phyloP scores from a whole-genome alignment of 2,113 vertebrate species.

The Scolopax mira region DNA sequence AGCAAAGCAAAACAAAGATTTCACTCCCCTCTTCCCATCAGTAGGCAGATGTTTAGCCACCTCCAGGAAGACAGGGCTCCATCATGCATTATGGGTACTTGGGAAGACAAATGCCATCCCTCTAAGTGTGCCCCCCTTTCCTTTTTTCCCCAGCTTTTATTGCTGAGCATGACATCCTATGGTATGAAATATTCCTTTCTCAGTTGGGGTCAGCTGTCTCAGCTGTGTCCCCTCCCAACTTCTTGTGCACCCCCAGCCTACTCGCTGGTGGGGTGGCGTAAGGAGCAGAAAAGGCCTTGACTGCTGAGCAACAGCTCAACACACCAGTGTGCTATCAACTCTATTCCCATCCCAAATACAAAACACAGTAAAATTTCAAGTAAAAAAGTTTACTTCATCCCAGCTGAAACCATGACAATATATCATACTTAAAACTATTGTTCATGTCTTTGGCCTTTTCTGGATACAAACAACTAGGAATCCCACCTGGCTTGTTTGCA shows the following conservation, averaged over 20 bases:
- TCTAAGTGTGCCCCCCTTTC: background rate
- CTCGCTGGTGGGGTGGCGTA: background rate
- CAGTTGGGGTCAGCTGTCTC: background rate
- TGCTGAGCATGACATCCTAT: background rate
- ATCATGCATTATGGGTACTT: background rate
- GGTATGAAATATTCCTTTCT: background rate
- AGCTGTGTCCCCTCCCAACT: background rate
- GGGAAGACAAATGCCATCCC: background rate
- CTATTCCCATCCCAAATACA: background rate
- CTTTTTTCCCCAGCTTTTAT: background rate
- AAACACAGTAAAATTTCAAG: background rate
- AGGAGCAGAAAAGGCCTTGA: background rate
- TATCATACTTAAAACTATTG: background rate
- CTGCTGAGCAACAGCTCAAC: background rate
- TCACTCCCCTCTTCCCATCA: background rate
- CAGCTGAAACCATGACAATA: background rate
- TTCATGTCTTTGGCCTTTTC: background rate
- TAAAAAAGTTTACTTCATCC: background rate
- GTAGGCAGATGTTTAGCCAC: background rate
- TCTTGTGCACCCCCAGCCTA: background rate
- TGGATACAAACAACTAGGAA: background rate
- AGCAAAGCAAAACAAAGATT: background rate
- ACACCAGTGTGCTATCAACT: background rate
- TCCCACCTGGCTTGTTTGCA: background rate
- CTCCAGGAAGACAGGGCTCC: background rate